Evolutionary conservation across 2,113 vertebrate species (phyloP), one percentile per base, ranked within the genome.

Genomic region (Pholis gunnellus): DNA sequence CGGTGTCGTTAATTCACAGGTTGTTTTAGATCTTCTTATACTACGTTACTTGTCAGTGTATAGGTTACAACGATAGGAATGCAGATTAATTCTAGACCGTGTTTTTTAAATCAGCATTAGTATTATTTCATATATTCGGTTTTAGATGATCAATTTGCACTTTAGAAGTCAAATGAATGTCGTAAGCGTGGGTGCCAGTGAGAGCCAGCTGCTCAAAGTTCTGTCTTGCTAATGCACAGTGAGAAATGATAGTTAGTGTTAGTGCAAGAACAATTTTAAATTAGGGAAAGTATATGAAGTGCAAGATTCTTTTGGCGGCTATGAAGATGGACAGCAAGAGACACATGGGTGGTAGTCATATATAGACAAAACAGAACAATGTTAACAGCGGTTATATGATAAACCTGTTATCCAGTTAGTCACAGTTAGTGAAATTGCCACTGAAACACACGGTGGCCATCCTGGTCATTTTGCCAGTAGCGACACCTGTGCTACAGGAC

Each of bases 161-260:
- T 9, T 18, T 2, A 31, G 1, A 40, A 40, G 6, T 54, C 0
- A 2, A 25, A 63, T 54, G 22, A 54, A 46, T 60, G 10, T 44
- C n/a, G 2, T 9, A 38, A 65, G 15, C 60, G 44, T 34, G 17
- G 71, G 36, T 25, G 25, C 11, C 22, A 66, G 27, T 56, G 34
- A 78, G 6, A 64, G 46, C 15, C 66, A 69, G n/a, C 17, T 63
- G 34, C 40, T 71, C 15, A 66, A 54, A 34, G n/a, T 54, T 70
- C 1, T 79, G 40, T 73, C 7, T 59, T 73, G 15, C 48, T 78
- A 63, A 75, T 64, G 46, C 72, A 83, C 38, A 70, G 46, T 40
- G 61, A 80, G 74, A 61, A 80, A 84, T n/a, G n/a, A n/a, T n/a
- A n/a, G n/a, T 81, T 67, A 78, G 44, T 57, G 65, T 82, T 84